Evolutionary conservation across 2,797 vertebrate species (phyloP).

Genomic region (Furcifer pardalis): DNA sequence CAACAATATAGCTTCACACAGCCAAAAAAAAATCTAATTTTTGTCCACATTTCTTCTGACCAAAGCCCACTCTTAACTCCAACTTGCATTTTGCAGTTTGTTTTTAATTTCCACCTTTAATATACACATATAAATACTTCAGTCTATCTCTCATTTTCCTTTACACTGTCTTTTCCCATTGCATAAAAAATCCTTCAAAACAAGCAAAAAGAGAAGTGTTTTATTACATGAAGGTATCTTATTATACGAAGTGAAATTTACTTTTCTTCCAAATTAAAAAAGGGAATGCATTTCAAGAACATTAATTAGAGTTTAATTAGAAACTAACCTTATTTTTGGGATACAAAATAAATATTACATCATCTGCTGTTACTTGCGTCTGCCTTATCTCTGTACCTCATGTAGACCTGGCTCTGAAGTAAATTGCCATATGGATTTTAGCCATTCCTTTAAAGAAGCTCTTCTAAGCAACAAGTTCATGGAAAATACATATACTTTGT

Average conservation of each 20-base stretch:
- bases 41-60: neutral
- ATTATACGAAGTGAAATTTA: neutral
- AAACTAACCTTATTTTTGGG: neutral
- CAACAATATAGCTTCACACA: too few relatives aligned
- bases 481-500: neutral
- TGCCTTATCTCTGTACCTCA: neutral
- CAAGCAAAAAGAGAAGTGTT: neutral
- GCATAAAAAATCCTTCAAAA: neutral
- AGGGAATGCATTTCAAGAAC: neutral
- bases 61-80: neutral
- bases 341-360: neutral
- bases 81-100: neutral
- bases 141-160: neutral
- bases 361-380: neutral
- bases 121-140: neutral
- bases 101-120: neutral
- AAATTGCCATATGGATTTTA: neutral
- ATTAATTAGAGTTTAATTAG: neutral
- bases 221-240: neutral
- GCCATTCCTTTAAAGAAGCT: neutral
- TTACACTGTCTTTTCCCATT: neutral
- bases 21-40: too few relatives aligned
- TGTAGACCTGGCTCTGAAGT: neutral
- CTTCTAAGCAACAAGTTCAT: neutral
- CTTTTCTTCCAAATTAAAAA: neutral